Evolutionary conservation across 2,888 invertebrate genomes (phyloP).

Genomic region (Hecatera dysodea): DNA sequence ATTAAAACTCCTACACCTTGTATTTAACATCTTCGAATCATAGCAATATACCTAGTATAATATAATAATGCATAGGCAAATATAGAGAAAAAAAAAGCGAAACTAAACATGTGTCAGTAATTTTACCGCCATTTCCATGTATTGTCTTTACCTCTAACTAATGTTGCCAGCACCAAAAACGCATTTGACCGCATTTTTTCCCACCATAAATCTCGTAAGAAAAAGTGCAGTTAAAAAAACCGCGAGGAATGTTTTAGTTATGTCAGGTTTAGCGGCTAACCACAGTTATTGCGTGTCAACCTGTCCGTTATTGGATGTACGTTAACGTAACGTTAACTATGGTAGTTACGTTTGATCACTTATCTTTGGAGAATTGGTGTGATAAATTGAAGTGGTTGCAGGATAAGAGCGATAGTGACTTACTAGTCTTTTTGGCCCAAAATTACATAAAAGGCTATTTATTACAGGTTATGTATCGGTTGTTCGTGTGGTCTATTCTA

Average conservation of each 20-base stretch:
- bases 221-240: slow-evolving; percentile 43
- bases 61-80: too few relatives aligned
- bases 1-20: too few relatives aligned
- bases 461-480: neutral
- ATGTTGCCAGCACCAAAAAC: slow-evolving; percentile 31
- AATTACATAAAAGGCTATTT: neutral
- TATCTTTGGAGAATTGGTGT: slow-evolving; percentile 8
- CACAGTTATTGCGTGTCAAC: slow-evolving; percentile 61
- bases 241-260: slow-evolving; percentile 57
- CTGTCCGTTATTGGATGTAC: slow-evolving; percentile 55
- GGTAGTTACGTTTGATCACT: slow-evolving; percentile 25
- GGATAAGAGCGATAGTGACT: neutral
- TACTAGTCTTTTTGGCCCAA: neutral
- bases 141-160: slow-evolving; percentile 1
- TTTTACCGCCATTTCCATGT: neutral
- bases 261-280: slow-evolving; percentile 65
- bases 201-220: slow-evolving; percentile 37
- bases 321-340: slow-evolving; percentile 45
- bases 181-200: slow-evolving; percentile 58
- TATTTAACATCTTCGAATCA: too few relatives aligned
- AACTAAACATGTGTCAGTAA: neutral
- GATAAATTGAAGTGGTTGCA: neutral
- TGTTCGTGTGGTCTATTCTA: neutral
- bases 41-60: too few relatives aligned
- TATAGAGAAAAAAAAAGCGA: neutral